Evolutionary conservation across 2,113 vertebrate species (phyloP), one percentile per base, ranked within the genome.

Genomic region (Saguinus imperator): DNA sequence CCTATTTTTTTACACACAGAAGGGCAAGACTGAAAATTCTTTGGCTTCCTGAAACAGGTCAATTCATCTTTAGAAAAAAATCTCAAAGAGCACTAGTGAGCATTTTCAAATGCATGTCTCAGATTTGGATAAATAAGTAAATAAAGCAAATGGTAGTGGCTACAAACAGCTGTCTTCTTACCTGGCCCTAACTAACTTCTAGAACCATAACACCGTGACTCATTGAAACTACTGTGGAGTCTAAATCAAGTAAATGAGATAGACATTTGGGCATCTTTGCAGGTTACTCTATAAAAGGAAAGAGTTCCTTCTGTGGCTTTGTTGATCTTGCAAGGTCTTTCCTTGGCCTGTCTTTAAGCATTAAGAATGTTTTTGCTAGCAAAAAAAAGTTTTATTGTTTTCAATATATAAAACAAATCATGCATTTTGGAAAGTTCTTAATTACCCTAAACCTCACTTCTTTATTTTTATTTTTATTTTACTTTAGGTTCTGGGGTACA

Each of bases 321-420:
- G 72, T 21, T 81, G 4, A 82, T 83, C 61, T 79, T 52, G 17
- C 40, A 89, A 64, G 43, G 32, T 72, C 61, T 9, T 76, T 45
- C 11, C 3, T 81, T 85, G 16, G 61, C 18, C 32, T 86, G 43
- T 35, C 8, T 48, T 40, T 50, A 64, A 52, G 52, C 35, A 66
- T 52, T 58, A 66, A 61, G 50, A 20, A 72, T 29, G 5, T 29
- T 32, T 32, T 84, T 91, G n/a, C 73, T 84, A 76, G 16, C 43
- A 95, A 86, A 29, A 27, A 68, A 68, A 35, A 35, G 5, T 58
- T 94, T 95, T 80, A 75, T 83, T 45, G 8, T 52, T 94, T 95
- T 80, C 66, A 87, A 96, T 93, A 83, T 87, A 87, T 23, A 73
- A 90, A 93, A 72, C 25, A 70, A 92, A 87, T 57, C 17, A 57